Evolutionary conservation across 2,888 invertebrate species (phyloP), one percentile per base, ranked within the genome.

Genomic region (Bruchidius siliquastri): DNA sequence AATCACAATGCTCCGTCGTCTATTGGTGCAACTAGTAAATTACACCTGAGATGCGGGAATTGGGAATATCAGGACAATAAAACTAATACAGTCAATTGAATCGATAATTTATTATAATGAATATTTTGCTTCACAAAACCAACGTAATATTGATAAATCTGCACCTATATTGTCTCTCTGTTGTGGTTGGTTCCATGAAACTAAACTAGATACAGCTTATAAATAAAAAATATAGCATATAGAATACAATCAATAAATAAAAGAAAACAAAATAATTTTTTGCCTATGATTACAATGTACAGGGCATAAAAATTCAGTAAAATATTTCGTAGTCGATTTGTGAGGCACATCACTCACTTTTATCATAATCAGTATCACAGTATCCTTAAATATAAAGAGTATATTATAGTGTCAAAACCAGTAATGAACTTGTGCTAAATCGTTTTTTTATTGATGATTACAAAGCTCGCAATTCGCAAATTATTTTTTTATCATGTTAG

Each of bases 111-210:
- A 49, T 49, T 49, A 49, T 49, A 49, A 49, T 18, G 49, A 49
- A 49, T 49, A 13, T 49, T 49, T 49, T 49, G 49, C 18, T 49
- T 49, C 18, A 49, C 13, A 49, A 49, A 49, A 49, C 49, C 49
- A 49, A 49, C 49, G 18, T 49, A 13, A 13, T 13, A 49, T 13
- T 3, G 49, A 49, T 49, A 49, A 49, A 49, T 13, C 49, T 49
- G 81, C 82, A 81, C 82, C 82, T 82, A 82, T 82, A 82, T 82
- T 82, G 77, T 80, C 80, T 81, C 81, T 81, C 80, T 67, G 20
- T 22, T 75, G 73, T 71, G 70, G 72, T 71, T 67, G 70, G 20
- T 70, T 70, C n/a, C 32, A 26, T 8, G 20, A 26, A 72, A 72
- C 67, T 71, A 22, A 73, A 66, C 26, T 66, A 49, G 20, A 68